Evolutionary conservation across 2,113 vertebrate species (phyloP), one percentile per base, ranked within the genome.

Genomic region (Heloderma charlesbogerti): DNA sequence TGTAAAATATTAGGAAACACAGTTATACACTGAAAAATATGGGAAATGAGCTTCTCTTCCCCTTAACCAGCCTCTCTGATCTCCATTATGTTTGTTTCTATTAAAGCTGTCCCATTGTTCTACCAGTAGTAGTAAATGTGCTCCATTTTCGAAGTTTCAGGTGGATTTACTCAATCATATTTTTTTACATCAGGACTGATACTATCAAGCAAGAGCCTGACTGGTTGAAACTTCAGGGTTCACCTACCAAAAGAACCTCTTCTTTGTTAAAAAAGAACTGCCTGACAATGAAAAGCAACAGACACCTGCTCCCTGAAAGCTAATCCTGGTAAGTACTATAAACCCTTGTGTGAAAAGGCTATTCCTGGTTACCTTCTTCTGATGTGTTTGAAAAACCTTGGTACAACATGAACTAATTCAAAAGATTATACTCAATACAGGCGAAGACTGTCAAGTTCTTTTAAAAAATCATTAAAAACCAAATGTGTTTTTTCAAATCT

Each of bases 401-500:
- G 54, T 85, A 60, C 40, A 95, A 57, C 54, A 74, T 90, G 54
- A 95, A 89, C 87, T 95, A 96, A 45, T 92, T 95, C 93, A 93
- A 92, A 79, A 94, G 91, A 94, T 92, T 92, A n/a, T n/a, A 92
- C 63, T 92, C 91, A 69, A 91, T 94, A 92, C 93, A 92, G 77
- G 89, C 72, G 60, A 93, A 90, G 84, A 92, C 71, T 93, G 90
- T 94, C 92, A 88, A 6, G 22, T 63, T 1, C 45, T 83, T 77
- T 16, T 8, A 80, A 92, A 88, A 60, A 69, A 60, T 87, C 75
- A 43, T 20, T 72, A 82, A 89, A 95, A 88, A 92, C 93, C 95
- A 96, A 96, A 94, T 95, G 91, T 71, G 88, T 90, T 93, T 93
- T 95, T 91, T 96, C 94, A 96, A 88, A 93, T 90, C 12, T 0